These are phyloP conservation scores for Coelopa pilipes DNA, from an alignment of 2,888 invertebrate species.

Conservation along the genomic window DNA sequence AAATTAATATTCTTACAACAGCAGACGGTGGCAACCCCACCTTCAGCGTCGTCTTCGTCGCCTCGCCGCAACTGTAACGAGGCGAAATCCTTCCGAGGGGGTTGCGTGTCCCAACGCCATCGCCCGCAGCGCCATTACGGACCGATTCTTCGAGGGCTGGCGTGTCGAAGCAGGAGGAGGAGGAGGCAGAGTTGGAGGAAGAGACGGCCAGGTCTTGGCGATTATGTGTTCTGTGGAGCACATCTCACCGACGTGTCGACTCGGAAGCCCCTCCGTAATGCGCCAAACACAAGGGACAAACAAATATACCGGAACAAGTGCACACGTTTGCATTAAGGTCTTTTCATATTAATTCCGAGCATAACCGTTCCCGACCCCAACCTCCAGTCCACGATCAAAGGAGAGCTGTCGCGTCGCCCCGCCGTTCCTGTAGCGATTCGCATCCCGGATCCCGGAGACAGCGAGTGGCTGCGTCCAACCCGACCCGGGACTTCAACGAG, in stretches of 20 bases:
- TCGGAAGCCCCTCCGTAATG: not conserved
- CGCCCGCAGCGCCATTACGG: conserved; percentile 34
- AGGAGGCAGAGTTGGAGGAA: not conserved
- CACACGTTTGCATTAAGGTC: too few species aligned
- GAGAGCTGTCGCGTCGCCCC: too few species aligned
- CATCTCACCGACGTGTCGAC: not conserved
- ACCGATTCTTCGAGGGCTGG: not conserved
- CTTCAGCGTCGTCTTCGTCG: not conserved
- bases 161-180: not conserved
- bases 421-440: too few species aligned
- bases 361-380: too few species aligned
- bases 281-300: too few species aligned
- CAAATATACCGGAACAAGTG: too few species aligned
- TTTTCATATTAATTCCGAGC: too few species aligned
- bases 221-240: not conserved
- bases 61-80: not conserved
- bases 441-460: too few species aligned
- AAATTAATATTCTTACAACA: conserved; percentile 41
- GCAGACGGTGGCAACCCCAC: conserved; percentile 18
- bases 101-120: conserved; percentile 44
- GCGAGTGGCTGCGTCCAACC: too few species aligned
- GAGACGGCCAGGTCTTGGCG: not conserved
- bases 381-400: too few species aligned
- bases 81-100: conserved; percentile 6
- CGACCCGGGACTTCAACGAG: too few species aligned